Evolutionary conservation across 2,113 vertebrate species (phyloP), one percentile per base, ranked within the genome.

Genomic region (Lepus timidus): DNA sequence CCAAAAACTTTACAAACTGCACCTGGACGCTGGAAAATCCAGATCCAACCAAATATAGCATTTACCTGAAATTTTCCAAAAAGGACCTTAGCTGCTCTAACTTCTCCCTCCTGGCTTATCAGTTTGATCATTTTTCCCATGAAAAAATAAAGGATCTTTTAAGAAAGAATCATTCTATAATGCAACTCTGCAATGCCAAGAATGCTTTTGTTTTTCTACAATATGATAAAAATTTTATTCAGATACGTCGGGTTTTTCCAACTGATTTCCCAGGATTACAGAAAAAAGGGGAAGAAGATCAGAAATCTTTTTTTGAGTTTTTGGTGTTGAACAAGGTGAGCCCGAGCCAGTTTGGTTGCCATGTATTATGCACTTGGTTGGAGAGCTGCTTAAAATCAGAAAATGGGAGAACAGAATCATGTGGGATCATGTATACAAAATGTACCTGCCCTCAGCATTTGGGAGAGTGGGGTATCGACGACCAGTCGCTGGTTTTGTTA

Each of bases 31-130:
- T 99, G 99, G 99, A 99, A 98, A 99, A 99, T 98, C 99, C 99
- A 98, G 99, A 99, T 98, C 99, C 99, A 88, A 99, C 99, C 99
- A 99, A 99, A 99, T 99, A 99, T 98, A 99, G 99, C 97, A 99
- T 99, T 99, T 99, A 99, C 99, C 99, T 99, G 99, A 99, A 99
- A 99, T 99, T 99, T 98, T 99, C 99, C 99, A 99, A 99, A 98
- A 99, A 98, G 97, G 99, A 99, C 98, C 98, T 99, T 98, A 99
- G 99, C 99, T 99, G 99, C 99, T 99, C 99, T 87, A 99, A 99
- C 98, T 99, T 99, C 97, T 99, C 99, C 93, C 98, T 99, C 95
- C 98, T 99, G 98, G 99, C 99, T 98, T 99, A 99, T 98, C 99
- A 99, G 98, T 99, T 99, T 95, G 99, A 99, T 96, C 99, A 99